Conservation (phyloP, 2,888 invertebrate species). For the Tipula lateralis region DNA sequence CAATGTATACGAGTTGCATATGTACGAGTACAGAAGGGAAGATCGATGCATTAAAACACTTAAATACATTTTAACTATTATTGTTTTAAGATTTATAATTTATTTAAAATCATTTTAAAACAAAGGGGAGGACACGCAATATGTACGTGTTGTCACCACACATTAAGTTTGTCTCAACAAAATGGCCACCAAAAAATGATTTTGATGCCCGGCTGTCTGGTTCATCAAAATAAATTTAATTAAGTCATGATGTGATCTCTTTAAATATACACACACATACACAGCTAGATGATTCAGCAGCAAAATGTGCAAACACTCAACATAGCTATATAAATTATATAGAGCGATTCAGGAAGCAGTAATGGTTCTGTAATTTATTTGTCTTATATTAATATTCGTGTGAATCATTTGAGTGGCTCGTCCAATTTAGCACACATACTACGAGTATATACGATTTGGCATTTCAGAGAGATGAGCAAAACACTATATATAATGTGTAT, state of each 20-base stretch:
- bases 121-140: neutral
- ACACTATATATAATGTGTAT: too few species aligned
- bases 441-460: neutral
- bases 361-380: neutral
- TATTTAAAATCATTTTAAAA: neutral
- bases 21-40: neutral
- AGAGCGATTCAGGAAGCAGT: neutral
- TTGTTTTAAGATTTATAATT: conserved; percentile 19
- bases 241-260: too few species aligned
- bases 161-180: neutral
- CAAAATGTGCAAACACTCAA: neutral
- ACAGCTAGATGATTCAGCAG: neutral
- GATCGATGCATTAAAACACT: conserved; percentile 11
- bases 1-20: neutral
- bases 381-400: neutral
- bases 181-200: neutral
- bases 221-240: neutral
- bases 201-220: neutral
- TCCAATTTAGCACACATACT: too few species aligned
- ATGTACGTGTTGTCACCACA: neutral
- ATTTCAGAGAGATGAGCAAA: neutral
- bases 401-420: neutral
- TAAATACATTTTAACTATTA: neutral
- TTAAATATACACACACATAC: too few species aligned
- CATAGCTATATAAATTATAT: neutral